A percentile compares a stretch with the other conserved stretches of the same genome.
These are phyloP conservation scores for Amphimallon solstitiale DNA, from an alignment of 2,888 invertebrate species.

Conservation along the genomic window DNA sequence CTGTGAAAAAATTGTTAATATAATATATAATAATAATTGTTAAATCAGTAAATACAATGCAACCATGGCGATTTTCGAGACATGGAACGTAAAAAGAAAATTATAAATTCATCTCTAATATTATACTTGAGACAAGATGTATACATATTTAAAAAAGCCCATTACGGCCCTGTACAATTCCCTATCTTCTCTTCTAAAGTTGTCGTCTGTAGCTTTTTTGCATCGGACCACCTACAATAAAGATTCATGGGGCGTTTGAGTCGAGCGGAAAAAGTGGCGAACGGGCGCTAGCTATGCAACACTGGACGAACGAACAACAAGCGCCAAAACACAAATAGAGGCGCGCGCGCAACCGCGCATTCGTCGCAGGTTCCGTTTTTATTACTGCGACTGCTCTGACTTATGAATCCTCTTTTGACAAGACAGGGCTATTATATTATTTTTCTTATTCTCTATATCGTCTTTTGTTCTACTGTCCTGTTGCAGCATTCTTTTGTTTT, in stretches of 20 bases:
- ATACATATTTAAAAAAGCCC: conserved; percentile 37
- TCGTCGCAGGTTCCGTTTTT: conserved; percentile 59
- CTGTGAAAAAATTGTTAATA: too few species aligned
- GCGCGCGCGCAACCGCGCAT: conserved; percentile 58
- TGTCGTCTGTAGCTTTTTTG: neutral
- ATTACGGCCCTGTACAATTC: conserved; percentile 12
- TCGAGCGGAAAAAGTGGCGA: conserved; percentile 50
- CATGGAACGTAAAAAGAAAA: neutral
- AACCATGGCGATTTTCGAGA: neutral
- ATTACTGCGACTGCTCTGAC: conserved; percentile 51
- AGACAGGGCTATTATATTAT: conserved; percentile 32
- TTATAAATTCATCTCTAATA: too few species aligned
- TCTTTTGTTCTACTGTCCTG: too few species aligned
- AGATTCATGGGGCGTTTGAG: conserved; percentile 47
- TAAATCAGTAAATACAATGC: too few species aligned
- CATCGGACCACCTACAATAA: conserved; percentile 56
- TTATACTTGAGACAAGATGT: conserved; percentile 2
- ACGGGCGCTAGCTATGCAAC: conserved; percentile 31
- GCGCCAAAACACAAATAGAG: conserved; percentile 63
- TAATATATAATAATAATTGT: too few species aligned
- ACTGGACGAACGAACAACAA: conserved; percentile 42
- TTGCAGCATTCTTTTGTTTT: too few species aligned
- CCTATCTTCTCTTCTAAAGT: conserved; percentile 1
- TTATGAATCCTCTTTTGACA: conserved; percentile 54
- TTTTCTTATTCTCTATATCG: neutral